Percentiles rank a stretch among this genome's conserved stretches.
Conservation (phyloP, 2,888 invertebrate species). For the Polymixis flavicincta region DNA sequence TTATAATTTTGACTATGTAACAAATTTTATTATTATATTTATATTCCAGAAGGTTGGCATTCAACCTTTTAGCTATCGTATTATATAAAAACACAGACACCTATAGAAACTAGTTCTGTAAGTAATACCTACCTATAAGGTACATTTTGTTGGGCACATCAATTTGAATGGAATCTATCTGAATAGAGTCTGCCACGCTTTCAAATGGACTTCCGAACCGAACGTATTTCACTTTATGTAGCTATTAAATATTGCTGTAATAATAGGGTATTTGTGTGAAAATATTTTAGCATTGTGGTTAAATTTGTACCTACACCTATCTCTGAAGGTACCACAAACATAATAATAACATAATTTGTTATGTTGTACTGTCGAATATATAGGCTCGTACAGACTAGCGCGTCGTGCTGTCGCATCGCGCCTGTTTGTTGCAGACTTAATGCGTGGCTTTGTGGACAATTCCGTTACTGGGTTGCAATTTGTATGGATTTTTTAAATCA, state of each 20-base stretch:
- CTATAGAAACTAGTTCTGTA: neutral
- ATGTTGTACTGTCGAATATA: neutral
- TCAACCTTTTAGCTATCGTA: neutral
- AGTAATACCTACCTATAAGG: neutral
- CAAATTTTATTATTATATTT: too few relatives aligned
- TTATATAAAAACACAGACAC: neutral
- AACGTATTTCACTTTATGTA: constrained; percentile 7
- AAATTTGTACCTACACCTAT: neutral
- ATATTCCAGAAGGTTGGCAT: neutral
- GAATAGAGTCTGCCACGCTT: constrained; percentile 27
- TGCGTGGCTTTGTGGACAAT: neutral
- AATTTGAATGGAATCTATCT: constrained; percentile 34
- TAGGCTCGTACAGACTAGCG: too few relatives aligned
- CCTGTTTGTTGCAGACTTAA: too few relatives aligned
- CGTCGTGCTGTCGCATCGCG: too few relatives aligned
- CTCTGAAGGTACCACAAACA: neutral
- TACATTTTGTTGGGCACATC: neutral
- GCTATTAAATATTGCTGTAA: constrained; percentile 18
- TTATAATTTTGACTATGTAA: neutral
- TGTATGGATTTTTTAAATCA: neutral
- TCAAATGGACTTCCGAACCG: constrained; percentile 13
- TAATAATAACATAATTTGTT: too few relatives aligned
- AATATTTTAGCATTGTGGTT: constrained; percentile 23
- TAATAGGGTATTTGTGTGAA: neutral
- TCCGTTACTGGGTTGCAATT: neutral